Conservation (phyloP, 2,797 vertebrate genomes). For the Balearica regulorum region DNA sequence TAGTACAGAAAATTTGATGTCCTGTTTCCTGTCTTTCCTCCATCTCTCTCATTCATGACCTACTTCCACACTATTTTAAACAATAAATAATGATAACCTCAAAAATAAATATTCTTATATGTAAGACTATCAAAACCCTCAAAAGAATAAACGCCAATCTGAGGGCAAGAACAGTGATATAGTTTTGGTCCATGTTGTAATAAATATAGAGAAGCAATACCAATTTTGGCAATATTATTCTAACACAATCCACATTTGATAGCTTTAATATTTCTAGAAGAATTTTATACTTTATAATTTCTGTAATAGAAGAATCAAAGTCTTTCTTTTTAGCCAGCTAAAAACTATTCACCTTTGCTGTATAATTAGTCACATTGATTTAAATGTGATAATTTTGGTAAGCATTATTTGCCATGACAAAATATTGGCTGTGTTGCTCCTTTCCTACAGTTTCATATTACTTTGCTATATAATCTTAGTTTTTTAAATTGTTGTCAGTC, state of each 20-base stretch:
- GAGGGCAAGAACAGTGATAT: neutral
- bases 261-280: neutral
- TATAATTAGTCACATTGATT: neutral
- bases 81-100: neutral
- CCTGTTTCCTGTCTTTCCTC: neutral
- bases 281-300: neutral
- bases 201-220: neutral
- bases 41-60: neutral
- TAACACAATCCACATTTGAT: neutral
- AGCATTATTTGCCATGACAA: neutral
- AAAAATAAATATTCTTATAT: neutral
- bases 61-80: neutral
- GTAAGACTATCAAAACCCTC: neutral
- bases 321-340: neutral
- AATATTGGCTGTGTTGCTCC: neutral
- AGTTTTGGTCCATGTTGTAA: neutral
- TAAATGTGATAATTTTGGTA: neutral
- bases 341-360: neutral
- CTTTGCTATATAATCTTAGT: neutral
- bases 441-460: neutral
- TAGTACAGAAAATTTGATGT: neutral
- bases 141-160: neutral
- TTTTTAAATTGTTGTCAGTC: neutral
- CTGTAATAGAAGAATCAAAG: neutral
- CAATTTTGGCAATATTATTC: neutral